Evolutionary conservation across 1,140 invertebrate genomes (phyloP).

Genomic region (Ceratina japonica): DNA sequence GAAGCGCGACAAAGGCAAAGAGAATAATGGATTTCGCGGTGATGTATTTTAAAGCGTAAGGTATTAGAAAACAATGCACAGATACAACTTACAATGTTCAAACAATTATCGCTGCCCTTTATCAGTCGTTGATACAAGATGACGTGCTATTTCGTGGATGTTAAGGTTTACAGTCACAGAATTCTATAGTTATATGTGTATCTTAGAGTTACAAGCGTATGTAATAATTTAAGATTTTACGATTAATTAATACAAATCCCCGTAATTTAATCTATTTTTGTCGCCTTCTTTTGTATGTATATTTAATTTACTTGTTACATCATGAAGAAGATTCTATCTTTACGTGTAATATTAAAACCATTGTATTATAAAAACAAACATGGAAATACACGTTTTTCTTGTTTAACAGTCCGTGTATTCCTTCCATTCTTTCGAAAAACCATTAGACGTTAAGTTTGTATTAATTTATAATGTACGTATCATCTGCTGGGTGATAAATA

Average conservation of each 20-base stretch:
- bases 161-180: not conserved
- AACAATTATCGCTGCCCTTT: slow-evolving; percentile 5
- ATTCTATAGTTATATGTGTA: not conserved
- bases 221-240: not conserved
- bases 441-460: too few species aligned
- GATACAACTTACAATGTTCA: not conserved
- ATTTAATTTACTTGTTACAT: slow-evolving; percentile 2
- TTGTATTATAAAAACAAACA: slow-evolving; percentile 32
- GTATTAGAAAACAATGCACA: slow-evolving; percentile 15
- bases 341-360: slow-evolving; percentile 17
- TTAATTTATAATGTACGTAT: too few species aligned
- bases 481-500: too few species aligned
- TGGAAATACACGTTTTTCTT: slow-evolving; percentile 42
- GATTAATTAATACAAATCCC: slow-evolving; percentile 4
- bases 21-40: not conserved
- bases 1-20: not conserved
- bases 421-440: not conserved
- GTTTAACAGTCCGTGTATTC: slow-evolving; percentile 3
- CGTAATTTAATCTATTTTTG: not conserved
- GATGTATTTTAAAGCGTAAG: not conserved
- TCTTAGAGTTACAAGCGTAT: slow-evolving; percentile 5
- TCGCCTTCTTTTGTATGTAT: slow-evolving; percentile 8
- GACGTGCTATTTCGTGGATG: slow-evolving; percentile 27
- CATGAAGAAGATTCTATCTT: not conserved
- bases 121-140: slow-evolving; percentile 27